Conservation (phyloP, 2,113 vertebrate genomes). For the Potamarius usumacintae region DNA sequence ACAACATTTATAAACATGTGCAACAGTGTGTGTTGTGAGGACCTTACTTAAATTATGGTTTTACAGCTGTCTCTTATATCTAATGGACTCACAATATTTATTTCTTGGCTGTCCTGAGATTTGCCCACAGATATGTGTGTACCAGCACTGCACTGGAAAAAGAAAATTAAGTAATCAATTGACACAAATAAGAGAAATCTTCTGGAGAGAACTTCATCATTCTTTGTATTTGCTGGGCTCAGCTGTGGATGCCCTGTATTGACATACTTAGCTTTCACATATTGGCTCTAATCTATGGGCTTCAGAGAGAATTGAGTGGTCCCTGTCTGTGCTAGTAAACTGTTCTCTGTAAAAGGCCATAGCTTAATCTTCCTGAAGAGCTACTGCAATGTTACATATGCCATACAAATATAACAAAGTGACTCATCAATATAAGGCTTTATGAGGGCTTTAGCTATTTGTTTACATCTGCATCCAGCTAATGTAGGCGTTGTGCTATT, state of each 20-base stretch:
- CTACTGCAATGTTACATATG: slow-evolving; percentile 47
- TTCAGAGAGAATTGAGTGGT: slow-evolving; percentile 37
- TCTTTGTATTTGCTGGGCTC: slow-evolving; percentile 55
- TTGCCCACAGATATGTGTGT: slow-evolving; percentile 27
- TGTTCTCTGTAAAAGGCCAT: slow-evolving; percentile 34
- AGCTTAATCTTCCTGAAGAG: slow-evolving; percentile 47
- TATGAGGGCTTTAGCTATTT: slow-evolving; percentile 16
- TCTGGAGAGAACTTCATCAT: slow-evolving; percentile 52
- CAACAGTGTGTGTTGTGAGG: slow-evolving; percentile 3
- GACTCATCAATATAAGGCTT: slow-evolving; percentile 12
- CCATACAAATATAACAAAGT: slow-evolving; percentile 23
- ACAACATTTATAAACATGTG: slow-evolving; percentile 26
- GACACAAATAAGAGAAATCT: slow-evolving; percentile 53
- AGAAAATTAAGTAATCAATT: slow-evolving; percentile 56
- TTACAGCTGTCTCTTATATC: slow-evolving; percentile 32
- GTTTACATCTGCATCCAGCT: slow-evolving; percentile 7
- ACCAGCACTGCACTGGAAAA: slow-evolving; percentile 18
- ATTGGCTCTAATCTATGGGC: slow-evolving; percentile 52
- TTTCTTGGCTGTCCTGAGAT: slow-evolving; percentile 21
- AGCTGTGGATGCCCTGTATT: slow-evolving; percentile 54
- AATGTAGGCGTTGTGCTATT: not conserved
- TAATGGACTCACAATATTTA: slow-evolving; percentile 37
- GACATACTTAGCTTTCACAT: slow-evolving; percentile 54
- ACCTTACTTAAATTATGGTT: slow-evolving; percentile 35
- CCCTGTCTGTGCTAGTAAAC: slow-evolving; percentile 34